Evolutionary conservation across 2,888 invertebrate genomes (phyloP), one percentile per base, ranked within the genome.

Genomic region (Scrobipalpa atriplicella): DNA sequence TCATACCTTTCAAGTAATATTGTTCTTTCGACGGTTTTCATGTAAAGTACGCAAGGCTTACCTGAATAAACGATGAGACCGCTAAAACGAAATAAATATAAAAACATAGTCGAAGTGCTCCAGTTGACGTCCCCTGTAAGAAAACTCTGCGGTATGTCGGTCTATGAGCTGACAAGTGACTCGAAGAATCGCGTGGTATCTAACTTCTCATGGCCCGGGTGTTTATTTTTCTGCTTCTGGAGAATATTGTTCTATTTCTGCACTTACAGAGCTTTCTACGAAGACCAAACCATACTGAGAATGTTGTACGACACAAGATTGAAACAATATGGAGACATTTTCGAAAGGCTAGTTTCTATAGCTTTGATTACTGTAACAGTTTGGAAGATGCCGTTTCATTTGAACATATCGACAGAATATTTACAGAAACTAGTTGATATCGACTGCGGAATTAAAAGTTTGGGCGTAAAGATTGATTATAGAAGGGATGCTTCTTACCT

Each of bases 301-400:
- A 72, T 73, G n/a, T 68, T 89, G n/a, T 86, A 85, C 65, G 74
- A 82, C 13, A 89, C 90, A 0, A 86, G 81, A 73, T 69, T 89
- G 19, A 76, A 79, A 67, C 78, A 82, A 10, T 90, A 88, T 64
- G 89, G 88, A 0, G 90, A 89, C 67, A 77, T 80, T 62, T 80
- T 79, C 38, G 87, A 88, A 69, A 79, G 79, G 66, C 68, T 80
- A 13, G 71, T 75, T 0, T 79, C 83, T 1, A 64, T 78, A 0
- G 0, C 77, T 0, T 85, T 78, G 51, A 78, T 82, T 10, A 3
- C 82, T 2, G 77, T 82, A 41, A 71, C 78, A 0, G 78, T 86
- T 75, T 83, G 82, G 79, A 82, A 86, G 67, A 70, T 84, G 62
- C 80, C 85, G 0, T 83, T 82, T 64, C 68, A 74, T 64, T 67